These are phyloP conservation scores for Lycaena phlaeas DNA, from an alignment of 2,888 invertebrate genomes.

Conservation along the genomic window DNA sequence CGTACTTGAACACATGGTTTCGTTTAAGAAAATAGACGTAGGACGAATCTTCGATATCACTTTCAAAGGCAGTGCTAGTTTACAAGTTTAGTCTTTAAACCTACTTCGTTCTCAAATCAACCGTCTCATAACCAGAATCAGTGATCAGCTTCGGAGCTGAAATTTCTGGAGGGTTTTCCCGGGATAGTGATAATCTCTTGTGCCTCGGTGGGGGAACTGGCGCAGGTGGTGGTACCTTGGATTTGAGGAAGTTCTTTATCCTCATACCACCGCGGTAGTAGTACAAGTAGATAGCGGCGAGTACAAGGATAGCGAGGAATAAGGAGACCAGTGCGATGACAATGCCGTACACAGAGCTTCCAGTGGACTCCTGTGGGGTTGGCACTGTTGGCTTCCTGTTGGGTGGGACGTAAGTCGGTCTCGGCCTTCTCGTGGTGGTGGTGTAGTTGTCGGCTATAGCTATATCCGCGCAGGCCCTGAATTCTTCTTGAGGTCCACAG, in stretches of 20 bases:
- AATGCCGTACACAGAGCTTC: conserved; percentile 68
- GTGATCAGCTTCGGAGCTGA: conserved; percentile 47
- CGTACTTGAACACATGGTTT: too few species aligned
- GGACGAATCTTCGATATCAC: conserved; percentile 12
- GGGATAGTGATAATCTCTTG: conserved; percentile 49
- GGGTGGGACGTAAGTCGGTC: conserved; percentile 57
- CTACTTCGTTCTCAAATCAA: conserved; percentile 34
- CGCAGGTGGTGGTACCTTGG: conserved; percentile 43
- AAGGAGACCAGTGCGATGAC: conserved; percentile 77
- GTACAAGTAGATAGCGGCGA: conserved; percentile 81
- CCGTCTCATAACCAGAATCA: conserved; percentile 65
- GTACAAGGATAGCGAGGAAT: conserved; percentile 75
- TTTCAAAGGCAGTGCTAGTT: conserved; percentile 27
- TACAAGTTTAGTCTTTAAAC: conserved; percentile 11
- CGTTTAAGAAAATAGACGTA: neutral
- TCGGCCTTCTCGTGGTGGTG: conserved; percentile 54
- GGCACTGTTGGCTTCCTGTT: conserved; percentile 53
- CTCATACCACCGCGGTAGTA: conserved; percentile 82
- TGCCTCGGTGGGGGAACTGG: conserved; percentile 62
- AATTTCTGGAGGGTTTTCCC: conserved; percentile 50
- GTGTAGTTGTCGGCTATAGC: conserved; percentile 75
- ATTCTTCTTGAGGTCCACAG: conserved; percentile 92
- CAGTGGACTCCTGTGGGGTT: conserved; percentile 53
- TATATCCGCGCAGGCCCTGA: conserved; percentile 88
- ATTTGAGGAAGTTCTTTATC: conserved; percentile 76